Evolutionary conservation across 2,113 vertebrate genomes (phyloP).

Genomic region (Caloenas nicobarica): DNA sequence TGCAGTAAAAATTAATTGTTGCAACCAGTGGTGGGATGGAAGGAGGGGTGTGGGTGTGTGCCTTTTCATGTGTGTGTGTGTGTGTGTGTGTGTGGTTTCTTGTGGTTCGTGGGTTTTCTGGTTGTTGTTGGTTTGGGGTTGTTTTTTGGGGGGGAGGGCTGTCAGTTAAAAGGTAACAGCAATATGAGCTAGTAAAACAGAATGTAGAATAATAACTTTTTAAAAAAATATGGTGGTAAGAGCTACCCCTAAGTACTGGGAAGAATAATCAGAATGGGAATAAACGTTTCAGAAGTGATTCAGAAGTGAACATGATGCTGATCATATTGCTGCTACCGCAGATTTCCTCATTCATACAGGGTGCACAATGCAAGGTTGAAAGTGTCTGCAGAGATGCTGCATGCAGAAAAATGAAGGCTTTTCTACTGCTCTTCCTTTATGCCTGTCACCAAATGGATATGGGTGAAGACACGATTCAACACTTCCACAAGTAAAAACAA

Average conservation of each 20-base stretch:
- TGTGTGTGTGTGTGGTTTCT: background rate
- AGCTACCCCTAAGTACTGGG: background rate
- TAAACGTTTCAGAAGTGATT: background rate
- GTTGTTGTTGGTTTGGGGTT: background rate
- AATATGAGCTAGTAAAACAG: background rate
- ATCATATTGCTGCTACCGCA: background rate
- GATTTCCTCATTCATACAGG: background rate
- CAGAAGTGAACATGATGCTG: background rate
- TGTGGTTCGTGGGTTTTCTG: background rate
- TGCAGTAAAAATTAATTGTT: background rate
- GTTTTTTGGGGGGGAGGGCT: background rate
- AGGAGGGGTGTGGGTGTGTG: accelerated
- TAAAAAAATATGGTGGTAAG: background rate
- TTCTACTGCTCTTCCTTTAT: background rate
- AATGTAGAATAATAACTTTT: background rate
- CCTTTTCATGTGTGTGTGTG: background rate
- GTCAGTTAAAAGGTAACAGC: background rate
- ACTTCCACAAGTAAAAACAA: background rate
- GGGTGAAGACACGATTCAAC: background rate
- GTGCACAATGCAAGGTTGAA: background rate
- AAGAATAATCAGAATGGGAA: background rate
- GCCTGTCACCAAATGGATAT: background rate
- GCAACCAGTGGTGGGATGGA: accelerated
- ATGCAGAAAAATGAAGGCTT: background rate
- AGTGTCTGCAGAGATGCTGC: background rate